Base-by-base conservation (phyloP, 2,797 vertebrate species). In the Gymnocypris eckloni region DNA sequence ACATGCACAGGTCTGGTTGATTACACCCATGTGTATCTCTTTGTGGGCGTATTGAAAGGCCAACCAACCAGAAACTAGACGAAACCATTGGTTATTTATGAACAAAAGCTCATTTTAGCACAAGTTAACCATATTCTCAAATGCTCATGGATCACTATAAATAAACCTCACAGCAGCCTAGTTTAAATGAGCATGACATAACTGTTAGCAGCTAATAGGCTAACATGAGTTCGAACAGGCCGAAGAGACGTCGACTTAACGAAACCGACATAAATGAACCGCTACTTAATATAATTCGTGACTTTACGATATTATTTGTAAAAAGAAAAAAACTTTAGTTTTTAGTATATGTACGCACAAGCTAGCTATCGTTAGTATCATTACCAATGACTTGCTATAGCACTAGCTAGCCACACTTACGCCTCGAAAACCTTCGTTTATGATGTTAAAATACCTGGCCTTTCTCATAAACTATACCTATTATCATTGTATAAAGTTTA, bases 351-450 rank as follows among this genome's bases (percentile, higher is more conserved):
- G 39, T 45, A 69, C 45, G n/a, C 66, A 50, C 20, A 54, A 72
- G 66, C 52, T 61, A 50, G 41, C 66, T 85, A 61, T 73, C 84
- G 69, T 52, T 41, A 43, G 25, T 73, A 66, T 91, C 92, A 91
- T 86, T 71, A 59, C 73, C 78, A 33, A 79, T 48, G n/a, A 20
- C 70, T 73, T 52, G 69, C 69, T 86, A 22, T 56, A 84, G 88
- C 91, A 86, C 70, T 89, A 81, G 83, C 6, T 87, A 92, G 91
- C 86, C 64, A 82, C 92, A 86, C 84, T 88, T 81, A 78, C 81
- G 87, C 87, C 43, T 50, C 66, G 82, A 91, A 92, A 92, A 87
- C 88, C 9, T 79, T 79, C 18, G 56, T 41, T 64, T 73, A 52
- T 79, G 73, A 64, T 41, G 25, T 28, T 73, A 28, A 73, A 28